Percentiles rank a stretch among this genome's conserved stretches.
Evolutionary conservation across 2,113 vertebrate species (phyloP).

Genomic region (Origma solitaria): DNA sequence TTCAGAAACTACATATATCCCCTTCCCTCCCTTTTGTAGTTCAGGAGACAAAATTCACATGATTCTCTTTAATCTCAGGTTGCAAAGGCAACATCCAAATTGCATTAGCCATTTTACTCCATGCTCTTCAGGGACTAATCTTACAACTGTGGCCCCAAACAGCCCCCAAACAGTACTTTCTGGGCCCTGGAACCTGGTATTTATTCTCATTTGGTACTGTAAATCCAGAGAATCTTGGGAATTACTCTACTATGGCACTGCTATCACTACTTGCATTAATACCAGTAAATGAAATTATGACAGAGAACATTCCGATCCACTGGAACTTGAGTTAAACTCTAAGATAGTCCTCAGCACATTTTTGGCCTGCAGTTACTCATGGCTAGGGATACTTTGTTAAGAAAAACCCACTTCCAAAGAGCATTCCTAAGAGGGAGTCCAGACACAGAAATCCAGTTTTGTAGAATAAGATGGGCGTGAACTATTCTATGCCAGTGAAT

Average conservation of each 20-base stretch:
- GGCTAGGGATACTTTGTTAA: neutral
- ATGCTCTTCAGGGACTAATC: neutral
- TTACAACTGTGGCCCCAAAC: neutral
- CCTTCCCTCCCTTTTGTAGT: neutral
- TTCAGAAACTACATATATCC: fast-evolving
- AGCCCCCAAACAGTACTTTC: neutral
- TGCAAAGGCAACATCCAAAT: neutral
- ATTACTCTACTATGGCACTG: neutral
- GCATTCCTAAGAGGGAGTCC: neutral
- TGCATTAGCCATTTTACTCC: neutral
- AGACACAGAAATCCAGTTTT: neutral
- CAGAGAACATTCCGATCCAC: neutral
- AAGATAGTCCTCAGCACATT: neutral
- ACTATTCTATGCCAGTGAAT: neutral
- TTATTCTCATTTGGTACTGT: neutral
- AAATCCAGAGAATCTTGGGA: neutral
- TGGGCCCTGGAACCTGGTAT: neutral
- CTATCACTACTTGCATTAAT: neutral
- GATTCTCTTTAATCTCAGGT: neutral
- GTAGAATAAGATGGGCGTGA: neutral
- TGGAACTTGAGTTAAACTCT: neutral
- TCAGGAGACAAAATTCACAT: neutral
- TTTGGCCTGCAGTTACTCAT: neutral
- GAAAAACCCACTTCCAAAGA: neutral
- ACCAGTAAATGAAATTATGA: neutral